A percentile compares a stretch with the other conserved stretches of the same genome.
Conservation (phyloP, 1,140 invertebrate species). For the Gryon sp. region DNA sequence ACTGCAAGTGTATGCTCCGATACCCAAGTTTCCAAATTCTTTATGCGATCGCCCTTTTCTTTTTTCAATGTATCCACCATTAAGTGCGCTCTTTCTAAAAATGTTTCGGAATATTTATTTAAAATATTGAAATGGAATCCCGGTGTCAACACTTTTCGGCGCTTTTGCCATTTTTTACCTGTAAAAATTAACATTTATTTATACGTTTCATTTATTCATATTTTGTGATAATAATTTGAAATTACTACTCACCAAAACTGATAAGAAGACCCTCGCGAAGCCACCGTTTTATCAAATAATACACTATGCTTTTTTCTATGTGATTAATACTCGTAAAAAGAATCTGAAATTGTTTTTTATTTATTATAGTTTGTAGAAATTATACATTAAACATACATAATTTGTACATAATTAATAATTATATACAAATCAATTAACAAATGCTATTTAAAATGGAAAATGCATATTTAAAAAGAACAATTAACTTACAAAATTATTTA, state of each 20-base stretch:
- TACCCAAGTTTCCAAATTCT: constrained; percentile 83
- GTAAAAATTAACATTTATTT: constrained; percentile 17
- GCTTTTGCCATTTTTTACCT: constrained; percentile 88
- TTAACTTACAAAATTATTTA: too few species aligned
- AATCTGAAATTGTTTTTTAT: constrained; percentile 5
- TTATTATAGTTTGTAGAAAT: not conserved
- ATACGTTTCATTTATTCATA: not conserved
- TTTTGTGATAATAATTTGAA: not conserved
- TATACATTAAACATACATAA: not conserved
- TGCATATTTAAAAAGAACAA: too few species aligned
- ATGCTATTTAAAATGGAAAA: too few species aligned
- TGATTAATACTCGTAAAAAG: constrained; percentile 38
- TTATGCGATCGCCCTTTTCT: constrained; percentile 63
- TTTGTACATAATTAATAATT: too few species aligned
- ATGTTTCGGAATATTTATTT: constrained; percentile 84
- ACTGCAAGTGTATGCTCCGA: constrained; percentile 88
- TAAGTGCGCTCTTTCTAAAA: constrained; percentile 63
- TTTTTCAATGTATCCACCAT: constrained; percentile 64
- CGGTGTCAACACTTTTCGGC: constrained; percentile 91
- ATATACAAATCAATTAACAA: too few species aligned
- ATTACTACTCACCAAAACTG: constrained; percentile 26
- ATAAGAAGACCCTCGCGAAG: constrained; percentile 39
- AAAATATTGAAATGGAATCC: constrained; percentile 95
- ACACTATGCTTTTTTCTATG: constrained; percentile 35
- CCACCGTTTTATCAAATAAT: constrained; percentile 35